A percentile compares a stretch with the other conserved stretches of the same genome.
Evolutionary conservation across 92 coral and sea anemone species (phyloP).

Genomic region (Epizoanthus scotinus): DNA sequence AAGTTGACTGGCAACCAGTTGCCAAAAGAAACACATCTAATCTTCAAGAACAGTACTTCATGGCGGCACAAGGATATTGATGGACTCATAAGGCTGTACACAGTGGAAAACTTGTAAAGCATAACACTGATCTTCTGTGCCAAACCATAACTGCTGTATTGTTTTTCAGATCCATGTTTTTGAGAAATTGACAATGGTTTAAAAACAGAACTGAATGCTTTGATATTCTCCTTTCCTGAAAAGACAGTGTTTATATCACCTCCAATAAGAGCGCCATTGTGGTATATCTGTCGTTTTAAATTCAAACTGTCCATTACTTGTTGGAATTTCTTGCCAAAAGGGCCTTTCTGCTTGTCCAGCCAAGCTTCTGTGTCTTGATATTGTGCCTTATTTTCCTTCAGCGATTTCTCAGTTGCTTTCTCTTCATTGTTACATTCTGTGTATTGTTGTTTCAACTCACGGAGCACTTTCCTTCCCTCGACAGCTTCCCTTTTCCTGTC

Average conservation of each 20-base stretch:
- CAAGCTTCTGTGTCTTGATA: not conserved
- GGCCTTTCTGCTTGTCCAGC: constrained; percentile 9
- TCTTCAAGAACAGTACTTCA: not conserved
- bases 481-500: constrained; percentile 8
- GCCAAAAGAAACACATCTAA: constrained; percentile 27
- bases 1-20: constrained; percentile 48
- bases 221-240: not conserved
- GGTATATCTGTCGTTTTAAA: constrained; percentile 3
- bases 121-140: not conserved
- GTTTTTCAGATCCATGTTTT: not conserved
- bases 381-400: constrained; percentile 2
- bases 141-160: not conserved
- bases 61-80: not conserved
- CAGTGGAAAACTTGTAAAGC: not conserved
- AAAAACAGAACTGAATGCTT: not conserved
- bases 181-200: not conserved
- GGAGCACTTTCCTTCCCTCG: not conserved
- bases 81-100: not conserved
- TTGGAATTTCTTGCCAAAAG: not conserved
- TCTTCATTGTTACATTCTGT: not conserved
- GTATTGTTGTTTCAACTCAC: not conserved
- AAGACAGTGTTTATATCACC: not conserved
- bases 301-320: not conserved
- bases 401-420: not conserved
- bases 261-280: not conserved